Conservation (phyloP, 2,113 vertebrate genomes). For the Loxodonta africana region DNA sequence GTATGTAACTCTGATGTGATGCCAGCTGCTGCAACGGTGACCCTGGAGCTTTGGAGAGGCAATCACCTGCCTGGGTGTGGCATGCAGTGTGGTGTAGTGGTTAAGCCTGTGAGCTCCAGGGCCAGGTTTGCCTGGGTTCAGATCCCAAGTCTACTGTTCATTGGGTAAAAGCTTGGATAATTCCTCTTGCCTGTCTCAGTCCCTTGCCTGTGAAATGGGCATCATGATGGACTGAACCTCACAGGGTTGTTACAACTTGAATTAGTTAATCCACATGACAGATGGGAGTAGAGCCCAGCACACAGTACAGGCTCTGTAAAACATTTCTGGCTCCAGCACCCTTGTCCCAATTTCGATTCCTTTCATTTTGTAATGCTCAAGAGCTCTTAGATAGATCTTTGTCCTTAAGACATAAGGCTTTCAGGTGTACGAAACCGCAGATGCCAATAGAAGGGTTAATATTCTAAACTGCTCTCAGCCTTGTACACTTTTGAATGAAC, state of each 20-base stretch:
- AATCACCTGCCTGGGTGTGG: not conserved
- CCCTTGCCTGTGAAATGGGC: not conserved
- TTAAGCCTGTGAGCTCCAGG: not conserved
- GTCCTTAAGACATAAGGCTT: not conserved
- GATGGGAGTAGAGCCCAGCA: not conserved
- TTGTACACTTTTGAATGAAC: not conserved
- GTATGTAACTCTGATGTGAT: not conserved
- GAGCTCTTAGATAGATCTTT: not conserved
- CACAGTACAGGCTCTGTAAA: rapidly evolving
- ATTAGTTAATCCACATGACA: rapidly evolving
- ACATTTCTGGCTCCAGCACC: not conserved
- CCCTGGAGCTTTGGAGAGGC: not conserved
- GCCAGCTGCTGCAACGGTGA: not conserved
- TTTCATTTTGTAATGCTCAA: not conserved
- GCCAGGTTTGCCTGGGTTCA: not conserved
- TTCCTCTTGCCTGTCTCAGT: rapidly evolving
- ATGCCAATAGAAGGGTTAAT: not conserved
- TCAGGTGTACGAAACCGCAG: not conserved
- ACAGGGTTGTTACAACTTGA: rapidly evolving
- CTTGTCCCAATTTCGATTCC: not conserved
- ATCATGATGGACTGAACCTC: not conserved
- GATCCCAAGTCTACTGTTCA: not conserved
- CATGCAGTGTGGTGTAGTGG: too few relatives aligned
- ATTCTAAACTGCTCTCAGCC: not conserved
- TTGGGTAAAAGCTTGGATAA: not conserved